These are phyloP conservation scores for Phataginus tetradactyla DNA, from an alignment of 2,797 vertebrate genomes.

Conservation along the genomic window DNA sequence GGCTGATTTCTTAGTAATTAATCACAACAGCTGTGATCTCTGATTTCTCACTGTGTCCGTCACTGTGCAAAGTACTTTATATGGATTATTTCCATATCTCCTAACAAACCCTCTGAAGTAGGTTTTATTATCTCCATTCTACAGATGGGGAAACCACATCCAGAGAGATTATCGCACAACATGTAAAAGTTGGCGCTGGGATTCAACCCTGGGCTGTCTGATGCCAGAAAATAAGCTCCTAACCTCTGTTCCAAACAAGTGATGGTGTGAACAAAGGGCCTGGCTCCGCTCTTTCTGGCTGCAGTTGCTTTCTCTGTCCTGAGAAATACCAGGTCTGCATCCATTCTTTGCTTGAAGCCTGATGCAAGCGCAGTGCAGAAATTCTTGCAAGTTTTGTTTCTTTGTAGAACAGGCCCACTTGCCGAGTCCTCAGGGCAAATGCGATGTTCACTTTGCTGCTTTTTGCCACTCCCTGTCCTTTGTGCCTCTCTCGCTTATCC, in stretches of 20 bases:
- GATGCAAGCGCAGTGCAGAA: not conserved
- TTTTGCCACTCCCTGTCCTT: not conserved
- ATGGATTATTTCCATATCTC: not conserved
- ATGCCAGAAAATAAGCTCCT: slow-evolving; percentile 2
- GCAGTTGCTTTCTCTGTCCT: not conserved
- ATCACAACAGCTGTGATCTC: not conserved
- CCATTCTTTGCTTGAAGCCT: not conserved
- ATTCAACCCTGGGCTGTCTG: not conserved
- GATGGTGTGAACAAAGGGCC: not conserved
- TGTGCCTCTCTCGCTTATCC: not conserved
- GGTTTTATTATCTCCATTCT: not conserved
- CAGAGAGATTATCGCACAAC: not conserved
- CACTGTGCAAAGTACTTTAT: not conserved
- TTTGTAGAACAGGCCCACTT: not conserved
- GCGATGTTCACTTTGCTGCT: not conserved
- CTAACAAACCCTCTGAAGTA: not conserved
- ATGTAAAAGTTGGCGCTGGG: not conserved
- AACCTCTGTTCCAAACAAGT: not conserved
- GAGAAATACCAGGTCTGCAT: not conserved
- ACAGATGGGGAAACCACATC: not conserved
- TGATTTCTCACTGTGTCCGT: not conserved
- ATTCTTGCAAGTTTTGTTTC: not conserved
- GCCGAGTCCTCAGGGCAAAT: not conserved
- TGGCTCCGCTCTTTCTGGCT: not conserved
- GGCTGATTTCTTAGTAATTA: not conserved